These are phyloP conservation scores for Rhingia rostrata DNA, from an alignment of 2,888 invertebrate genomes.

Conservation along the genomic window DNA sequence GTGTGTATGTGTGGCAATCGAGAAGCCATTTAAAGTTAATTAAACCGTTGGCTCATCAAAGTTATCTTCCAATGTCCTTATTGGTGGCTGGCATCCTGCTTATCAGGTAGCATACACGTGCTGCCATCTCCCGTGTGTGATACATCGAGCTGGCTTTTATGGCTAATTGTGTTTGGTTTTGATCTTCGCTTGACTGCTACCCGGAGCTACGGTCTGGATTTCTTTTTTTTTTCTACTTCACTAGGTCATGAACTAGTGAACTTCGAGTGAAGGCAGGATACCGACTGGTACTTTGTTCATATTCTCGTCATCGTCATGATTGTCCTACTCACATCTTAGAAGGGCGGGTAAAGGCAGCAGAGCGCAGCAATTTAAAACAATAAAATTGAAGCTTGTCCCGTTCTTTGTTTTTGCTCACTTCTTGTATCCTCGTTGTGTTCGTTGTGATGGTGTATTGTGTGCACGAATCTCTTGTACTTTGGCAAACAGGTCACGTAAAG, in stretches of 20 bases:
- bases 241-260: conserved; percentile 18
- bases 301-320: conserved; percentile 38
- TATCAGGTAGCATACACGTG: background rate
- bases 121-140: conserved; percentile 17
- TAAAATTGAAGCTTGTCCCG: conserved; percentile 52
- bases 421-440: conserved; percentile 25
- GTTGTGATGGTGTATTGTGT: conserved; percentile 26
- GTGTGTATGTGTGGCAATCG: conserved; percentile 19
- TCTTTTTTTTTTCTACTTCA: too few species aligned
- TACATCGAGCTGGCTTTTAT: conserved; percentile 39
- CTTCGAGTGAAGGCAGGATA: background rate
- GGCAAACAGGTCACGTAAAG: conserved; percentile 66
- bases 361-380: conserved; percentile 63
- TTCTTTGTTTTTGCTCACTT: conserved; percentile 19
- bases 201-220: conserved; percentile 14
- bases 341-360: conserved; percentile 15
- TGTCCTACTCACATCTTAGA: conserved; percentile 40
- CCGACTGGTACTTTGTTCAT: conserved; percentile 38
- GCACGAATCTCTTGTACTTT: conserved; percentile 32
- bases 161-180: conserved; percentile 52
- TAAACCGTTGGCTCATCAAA: conserved; percentile 28
- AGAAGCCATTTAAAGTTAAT: conserved; percentile 46
- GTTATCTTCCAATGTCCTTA: conserved; percentile 4
- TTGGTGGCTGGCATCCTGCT: background rate
- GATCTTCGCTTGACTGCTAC: conserved; percentile 12